Evolutionary conservation across 2,888 invertebrate species (phyloP).

Genomic region (Sesia apiformis): DNA sequence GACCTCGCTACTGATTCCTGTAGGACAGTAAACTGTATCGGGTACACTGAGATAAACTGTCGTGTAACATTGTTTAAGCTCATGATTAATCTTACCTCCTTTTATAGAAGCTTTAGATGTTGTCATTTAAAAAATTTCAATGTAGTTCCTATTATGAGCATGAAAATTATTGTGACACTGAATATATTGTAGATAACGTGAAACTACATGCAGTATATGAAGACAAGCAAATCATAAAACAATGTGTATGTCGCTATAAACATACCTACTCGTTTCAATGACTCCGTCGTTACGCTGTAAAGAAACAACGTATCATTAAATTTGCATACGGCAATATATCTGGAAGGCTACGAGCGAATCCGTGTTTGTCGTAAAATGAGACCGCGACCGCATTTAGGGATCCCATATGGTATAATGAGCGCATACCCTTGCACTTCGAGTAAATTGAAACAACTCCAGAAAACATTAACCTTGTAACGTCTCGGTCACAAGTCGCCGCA

Average conservation of each 20-base stretch:
- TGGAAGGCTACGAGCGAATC: constrained; percentile 35
- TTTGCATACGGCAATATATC: constrained; percentile 54
- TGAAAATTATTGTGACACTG: not conserved
- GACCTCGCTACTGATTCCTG: constrained; percentile 54
- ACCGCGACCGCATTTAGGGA: constrained; percentile 31
- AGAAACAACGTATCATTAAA: constrained; percentile 30
- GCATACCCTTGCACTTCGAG: constrained; percentile 3
- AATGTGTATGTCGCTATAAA: not conserved
- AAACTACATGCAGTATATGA: not conserved
- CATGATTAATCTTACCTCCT: constrained; percentile 37
- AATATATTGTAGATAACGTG: not conserved
- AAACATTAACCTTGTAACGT: no score
- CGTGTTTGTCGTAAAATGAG: constrained; percentile 32
- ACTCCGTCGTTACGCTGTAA: not conserved
- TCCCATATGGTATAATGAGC: constrained; percentile 31
- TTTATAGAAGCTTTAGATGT: constrained; percentile 30
- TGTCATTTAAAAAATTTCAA: constrained; percentile 4
- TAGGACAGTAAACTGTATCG: constrained; percentile 25
- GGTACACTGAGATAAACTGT: constrained; percentile 24
- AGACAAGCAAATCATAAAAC: not conserved
- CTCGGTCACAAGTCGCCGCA: no score
- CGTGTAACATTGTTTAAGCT: constrained; percentile 39
- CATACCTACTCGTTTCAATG: not conserved
- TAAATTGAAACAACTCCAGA: not conserved
- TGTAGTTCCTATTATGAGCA: not conserved